Evolutionary conservation across 2,888 invertebrate species (phyloP).

Genomic region (Therioaphis trifolii): DNA sequence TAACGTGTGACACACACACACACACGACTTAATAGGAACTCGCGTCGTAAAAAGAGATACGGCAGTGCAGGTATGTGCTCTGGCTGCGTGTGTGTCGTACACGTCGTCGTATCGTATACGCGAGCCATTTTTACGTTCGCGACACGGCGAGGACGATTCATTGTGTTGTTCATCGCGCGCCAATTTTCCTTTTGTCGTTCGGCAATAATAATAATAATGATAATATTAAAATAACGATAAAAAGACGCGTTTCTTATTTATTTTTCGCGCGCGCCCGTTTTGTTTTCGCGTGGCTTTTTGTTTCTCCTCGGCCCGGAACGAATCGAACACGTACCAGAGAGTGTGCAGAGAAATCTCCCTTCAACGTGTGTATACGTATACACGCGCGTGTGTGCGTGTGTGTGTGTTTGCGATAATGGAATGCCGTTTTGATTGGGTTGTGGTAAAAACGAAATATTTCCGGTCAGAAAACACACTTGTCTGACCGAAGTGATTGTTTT

Average conservation of each 20-base stretch:
- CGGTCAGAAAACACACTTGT: constrained; percentile 36
- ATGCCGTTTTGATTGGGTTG: constrained; percentile 37
- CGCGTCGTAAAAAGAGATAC: background rate
- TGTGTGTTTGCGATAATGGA: too few species aligned
- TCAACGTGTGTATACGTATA: too few species aligned
- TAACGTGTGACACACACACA: too few species aligned
- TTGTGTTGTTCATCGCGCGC: constrained; percentile 36
- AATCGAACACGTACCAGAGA: constrained; percentile 47
- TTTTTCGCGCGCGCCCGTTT: constrained; percentile 47
- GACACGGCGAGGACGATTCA: background rate
- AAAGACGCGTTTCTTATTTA: constrained; percentile 56
- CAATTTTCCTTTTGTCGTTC: constrained; percentile 42
- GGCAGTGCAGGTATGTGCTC: too few species aligned
- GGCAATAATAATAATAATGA: too few species aligned
- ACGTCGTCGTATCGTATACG: background rate
- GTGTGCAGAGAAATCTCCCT: constrained; percentile 41
- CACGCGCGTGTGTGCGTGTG: too few species aligned
- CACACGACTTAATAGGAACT: too few species aligned
- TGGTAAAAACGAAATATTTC: constrained; percentile 32
- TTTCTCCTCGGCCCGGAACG: constrained; percentile 53
- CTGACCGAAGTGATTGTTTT: too few species aligned
- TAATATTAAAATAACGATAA: constrained; percentile 26
- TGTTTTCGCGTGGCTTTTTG: constrained; percentile 39
- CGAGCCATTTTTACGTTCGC: constrained; percentile 5
- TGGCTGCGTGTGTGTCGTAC: background rate